Conservation (phyloP, 92 coral and sea anemone genomes). For the Porites lobata region DNA sequence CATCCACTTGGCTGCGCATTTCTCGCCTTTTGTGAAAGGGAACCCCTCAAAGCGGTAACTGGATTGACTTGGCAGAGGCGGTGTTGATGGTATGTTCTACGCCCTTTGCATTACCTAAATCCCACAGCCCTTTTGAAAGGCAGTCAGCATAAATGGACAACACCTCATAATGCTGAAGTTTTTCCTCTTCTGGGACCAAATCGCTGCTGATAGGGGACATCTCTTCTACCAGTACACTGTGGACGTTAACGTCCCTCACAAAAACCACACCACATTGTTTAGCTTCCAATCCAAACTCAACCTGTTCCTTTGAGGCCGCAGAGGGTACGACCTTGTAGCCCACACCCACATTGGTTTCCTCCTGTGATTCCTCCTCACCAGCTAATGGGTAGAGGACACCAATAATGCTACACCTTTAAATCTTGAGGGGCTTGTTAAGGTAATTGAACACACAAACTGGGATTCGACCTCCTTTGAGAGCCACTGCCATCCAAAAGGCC, state of each 20-base stretch:
- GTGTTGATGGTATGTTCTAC: slow-evolving; percentile 6
- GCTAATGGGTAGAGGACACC: background rate
- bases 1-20: slow-evolving; percentile 50
- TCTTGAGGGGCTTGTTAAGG: slow-evolving; percentile 34
- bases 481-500: slow-evolving; percentile 27
- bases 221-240: too few species aligned
- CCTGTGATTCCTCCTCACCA: too few species aligned
- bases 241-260: too few species aligned
- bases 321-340: slow-evolving; percentile 6
- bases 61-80: too few species aligned
- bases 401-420: slow-evolving; percentile 18
- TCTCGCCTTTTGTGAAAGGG: slow-evolving; percentile 48
- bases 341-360: background rate
- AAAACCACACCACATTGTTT: background rate
- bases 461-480: slow-evolving; percentile 30
- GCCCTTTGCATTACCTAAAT: slow-evolving; percentile 28
- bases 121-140: too few species aligned
- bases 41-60: background rate
- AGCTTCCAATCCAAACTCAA: slow-evolving; percentile 14
- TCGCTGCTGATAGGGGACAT: too few species aligned
- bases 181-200: too few species aligned
- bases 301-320: slow-evolving; percentile 8
- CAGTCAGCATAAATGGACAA: too few species aligned
- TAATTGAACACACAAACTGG: slow-evolving; percentile 35
- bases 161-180: too few species aligned